A percentile compares a stretch with the other conserved stretches of the same genome.
phyloP scores from a whole-genome alignment of 1,140 invertebrate species.

The Medauroidea extradentata region DNA sequence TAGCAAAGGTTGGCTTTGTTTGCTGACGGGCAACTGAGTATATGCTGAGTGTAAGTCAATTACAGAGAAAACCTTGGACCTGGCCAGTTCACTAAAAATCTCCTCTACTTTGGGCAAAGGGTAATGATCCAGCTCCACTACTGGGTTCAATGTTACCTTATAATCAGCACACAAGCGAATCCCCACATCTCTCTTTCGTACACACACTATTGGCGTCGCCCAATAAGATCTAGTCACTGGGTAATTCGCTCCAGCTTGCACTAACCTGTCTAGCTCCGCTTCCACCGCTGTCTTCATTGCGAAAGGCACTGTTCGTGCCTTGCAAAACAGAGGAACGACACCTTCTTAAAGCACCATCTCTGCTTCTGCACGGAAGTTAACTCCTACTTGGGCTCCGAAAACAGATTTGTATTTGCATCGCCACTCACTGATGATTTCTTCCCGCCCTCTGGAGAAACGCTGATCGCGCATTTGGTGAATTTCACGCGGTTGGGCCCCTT shows the following conservation, averaged over 20 bases:
- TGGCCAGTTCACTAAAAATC: conserved; percentile 25
- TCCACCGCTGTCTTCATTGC: not conserved
- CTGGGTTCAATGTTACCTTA: conserved; percentile 41
- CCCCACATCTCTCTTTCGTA: not conserved
- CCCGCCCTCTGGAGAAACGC: too few species aligned
- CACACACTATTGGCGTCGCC: not conserved
- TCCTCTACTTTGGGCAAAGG: conserved; percentile 35
- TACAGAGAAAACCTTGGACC: too few species aligned
- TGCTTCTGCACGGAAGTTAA: too few species aligned
- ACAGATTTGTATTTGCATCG: too few species aligned
- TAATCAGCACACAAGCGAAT: conserved; percentile 38
- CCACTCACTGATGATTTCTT: too few species aligned
- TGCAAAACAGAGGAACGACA: not conserved
- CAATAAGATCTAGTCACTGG: conserved; percentile 1
- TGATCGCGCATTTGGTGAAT: too few species aligned
- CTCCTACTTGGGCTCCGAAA: too few species aligned
- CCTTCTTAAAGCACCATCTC: too few species aligned
- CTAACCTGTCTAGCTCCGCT: not conserved
- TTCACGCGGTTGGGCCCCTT: too few species aligned
- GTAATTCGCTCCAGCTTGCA: conserved; percentile 5
- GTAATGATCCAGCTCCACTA: conserved; percentile 30
- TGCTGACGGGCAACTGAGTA: too few species aligned
- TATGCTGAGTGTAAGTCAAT: too few species aligned
- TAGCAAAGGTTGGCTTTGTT: too few species aligned
- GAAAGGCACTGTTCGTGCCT: conserved; percentile 4